These are phyloP conservation scores for Digitonthophagus gazella DNA, from an alignment of 2,888 invertebrate genomes.

Conservation along the genomic window DNA sequence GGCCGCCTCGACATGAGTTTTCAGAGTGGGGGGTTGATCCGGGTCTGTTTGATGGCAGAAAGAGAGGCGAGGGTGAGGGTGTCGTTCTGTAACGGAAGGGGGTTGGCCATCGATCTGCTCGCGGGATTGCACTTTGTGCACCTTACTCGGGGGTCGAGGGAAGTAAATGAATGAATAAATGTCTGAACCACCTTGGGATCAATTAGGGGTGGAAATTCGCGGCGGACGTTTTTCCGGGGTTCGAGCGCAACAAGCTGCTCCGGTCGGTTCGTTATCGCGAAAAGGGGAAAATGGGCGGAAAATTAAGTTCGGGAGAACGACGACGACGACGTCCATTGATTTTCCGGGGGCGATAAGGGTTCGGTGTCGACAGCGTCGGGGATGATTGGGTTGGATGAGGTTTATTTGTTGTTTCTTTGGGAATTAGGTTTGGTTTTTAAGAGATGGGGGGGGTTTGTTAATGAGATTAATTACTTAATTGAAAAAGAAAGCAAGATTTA, in stretches of 20 bases:
- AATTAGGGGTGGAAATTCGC: slow-evolving; percentile 6
- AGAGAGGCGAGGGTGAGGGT: not conserved
- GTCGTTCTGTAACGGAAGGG: not conserved
- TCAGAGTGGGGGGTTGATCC: not conserved
- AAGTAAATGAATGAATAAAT: no score
- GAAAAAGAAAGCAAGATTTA: no score
- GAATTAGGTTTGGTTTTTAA: no score
- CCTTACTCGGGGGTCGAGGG: not conserved
- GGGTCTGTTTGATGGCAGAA: not conserved
- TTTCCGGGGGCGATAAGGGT: not conserved
- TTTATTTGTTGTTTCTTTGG: no score
- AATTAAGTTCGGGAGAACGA: slow-evolving; percentile 3
- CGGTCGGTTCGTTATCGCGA: slow-evolving; percentile 3
- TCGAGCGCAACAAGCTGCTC: slow-evolving; percentile 9
- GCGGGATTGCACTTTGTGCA: not conserved
- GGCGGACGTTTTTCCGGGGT: no score
- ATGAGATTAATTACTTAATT: no score
- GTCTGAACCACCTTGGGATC: no score
- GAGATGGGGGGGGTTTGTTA: no score
- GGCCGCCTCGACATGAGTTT: not conserved
- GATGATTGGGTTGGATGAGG: no score
- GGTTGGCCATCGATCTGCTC: not conserved
- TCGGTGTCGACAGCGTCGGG: no score
- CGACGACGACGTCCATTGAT: slow-evolving; percentile 1
- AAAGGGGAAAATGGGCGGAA: slow-evolving; percentile 14